A percentile compares a stretch with the other conserved stretches of the same genome.
Conservation (phyloP, 2,888 invertebrate genomes). For the Lingula anatina region DNA sequence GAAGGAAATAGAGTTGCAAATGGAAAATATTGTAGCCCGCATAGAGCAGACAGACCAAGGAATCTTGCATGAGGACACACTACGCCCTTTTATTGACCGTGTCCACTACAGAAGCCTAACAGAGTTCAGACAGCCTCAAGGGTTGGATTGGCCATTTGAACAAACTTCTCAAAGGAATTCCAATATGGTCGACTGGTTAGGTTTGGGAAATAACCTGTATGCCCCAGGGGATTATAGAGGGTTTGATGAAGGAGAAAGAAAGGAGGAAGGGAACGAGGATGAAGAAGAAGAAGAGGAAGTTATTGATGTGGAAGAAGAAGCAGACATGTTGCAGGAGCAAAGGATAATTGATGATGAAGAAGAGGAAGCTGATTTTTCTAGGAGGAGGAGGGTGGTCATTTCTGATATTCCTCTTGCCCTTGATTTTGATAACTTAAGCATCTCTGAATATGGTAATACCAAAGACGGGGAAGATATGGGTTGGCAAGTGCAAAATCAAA, state of each 20-base stretch:
- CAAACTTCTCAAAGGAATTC: not conserved
- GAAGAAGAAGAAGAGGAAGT: slow-evolving; percentile 9
- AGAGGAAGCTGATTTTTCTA: not conserved
- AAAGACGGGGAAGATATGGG: slow-evolving; percentile 4
- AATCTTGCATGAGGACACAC: slow-evolving; percentile 25
- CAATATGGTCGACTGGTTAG: slow-evolving; percentile 3
- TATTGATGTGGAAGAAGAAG: slow-evolving; percentile 16
- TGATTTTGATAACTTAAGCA: not conserved
- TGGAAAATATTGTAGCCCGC: slow-evolving; percentile 2
- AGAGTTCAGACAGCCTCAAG: not conserved
- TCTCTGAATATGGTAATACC: not conserved
- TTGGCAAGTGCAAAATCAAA: not conserved
- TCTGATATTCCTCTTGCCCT: not conserved
- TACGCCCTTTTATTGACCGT: slow-evolving; percentile 14
- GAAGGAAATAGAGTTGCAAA: slow-evolving; percentile 3
- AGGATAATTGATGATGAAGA: slow-evolving; percentile 6
- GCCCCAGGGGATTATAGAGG: not conserved
- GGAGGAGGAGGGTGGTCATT: no score
- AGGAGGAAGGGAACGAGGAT: not conserved
- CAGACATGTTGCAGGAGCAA: slow-evolving; percentile 9
- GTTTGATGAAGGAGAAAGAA: not conserved
- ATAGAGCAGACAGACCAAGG: slow-evolving; percentile 19
- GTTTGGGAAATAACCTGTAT: slow-evolving; percentile 1
- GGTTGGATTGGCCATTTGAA: not conserved
- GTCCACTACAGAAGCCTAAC: not conserved